Evolutionary conservation across 2,888 invertebrate species (phyloP).

Genomic region (Aleiodes testaceus): DNA sequence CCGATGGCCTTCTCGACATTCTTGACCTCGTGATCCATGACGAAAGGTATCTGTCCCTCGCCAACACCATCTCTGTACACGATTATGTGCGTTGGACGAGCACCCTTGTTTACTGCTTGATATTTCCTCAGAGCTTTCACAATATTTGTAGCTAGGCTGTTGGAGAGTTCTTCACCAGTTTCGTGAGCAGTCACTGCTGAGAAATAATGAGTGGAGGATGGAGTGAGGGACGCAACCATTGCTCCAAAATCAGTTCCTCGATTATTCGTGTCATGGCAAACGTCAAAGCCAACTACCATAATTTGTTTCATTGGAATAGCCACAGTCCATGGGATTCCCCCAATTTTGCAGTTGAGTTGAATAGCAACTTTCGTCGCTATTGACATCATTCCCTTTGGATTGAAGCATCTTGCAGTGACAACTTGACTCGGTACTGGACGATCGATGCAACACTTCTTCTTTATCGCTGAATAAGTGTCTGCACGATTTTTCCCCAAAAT

Average conservation of each 20-base stretch:
- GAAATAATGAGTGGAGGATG: slow-evolving; percentile 79
- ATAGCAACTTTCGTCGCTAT: slow-evolving; percentile 94
- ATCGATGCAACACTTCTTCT: slow-evolving; percentile 88
- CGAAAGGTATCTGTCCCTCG: slow-evolving; percentile 90
- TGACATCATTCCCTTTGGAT: slow-evolving; percentile 79
- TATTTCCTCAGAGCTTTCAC: slow-evolving; percentile 75
- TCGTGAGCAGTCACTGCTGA: slow-evolving; percentile 83
- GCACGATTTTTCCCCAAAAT: slow-evolving; percentile 80
- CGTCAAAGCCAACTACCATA: slow-evolving; percentile 93
- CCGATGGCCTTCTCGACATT: slow-evolving; percentile 76
- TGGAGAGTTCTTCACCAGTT: slow-evolving; percentile 84
- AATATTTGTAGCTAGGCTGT: slow-evolving; percentile 81
- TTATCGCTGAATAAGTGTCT: slow-evolving; percentile 88
- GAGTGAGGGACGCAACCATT: slow-evolving; percentile 82
- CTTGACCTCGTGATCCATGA: slow-evolving; percentile 83
- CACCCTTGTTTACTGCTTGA: slow-evolving; percentile 69
- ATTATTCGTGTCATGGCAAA: slow-evolving; percentile 86
- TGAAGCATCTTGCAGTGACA: slow-evolving; percentile 75
- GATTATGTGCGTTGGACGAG: slow-evolving; percentile 81
- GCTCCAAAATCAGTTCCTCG: slow-evolving; percentile 78
- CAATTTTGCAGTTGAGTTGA: slow-evolving; percentile 94
- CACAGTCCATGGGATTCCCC: slow-evolving; percentile 91
- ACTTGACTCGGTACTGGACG: slow-evolving; percentile 83
- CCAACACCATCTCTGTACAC: slow-evolving; percentile 97
- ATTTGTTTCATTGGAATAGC: slow-evolving; percentile 79